Percentiles rank a stretch among this genome's conserved stretches.
phyloP scores from a whole-genome alignment of 2,797 vertebrate species.

The Pangasius djambal region DNA sequence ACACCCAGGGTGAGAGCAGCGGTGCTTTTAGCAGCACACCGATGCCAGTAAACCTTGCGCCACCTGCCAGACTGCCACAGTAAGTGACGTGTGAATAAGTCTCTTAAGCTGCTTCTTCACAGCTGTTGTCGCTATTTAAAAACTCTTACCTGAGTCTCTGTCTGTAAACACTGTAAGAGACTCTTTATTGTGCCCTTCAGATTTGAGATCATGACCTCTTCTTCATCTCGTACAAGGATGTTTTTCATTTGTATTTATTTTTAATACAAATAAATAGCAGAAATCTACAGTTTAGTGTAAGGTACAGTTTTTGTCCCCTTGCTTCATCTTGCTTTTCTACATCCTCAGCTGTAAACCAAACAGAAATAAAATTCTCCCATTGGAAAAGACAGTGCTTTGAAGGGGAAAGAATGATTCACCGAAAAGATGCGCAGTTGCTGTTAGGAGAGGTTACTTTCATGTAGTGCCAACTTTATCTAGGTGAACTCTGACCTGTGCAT shows the following conservation, averaged over 20 bases:
- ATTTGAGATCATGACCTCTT: too few species aligned
- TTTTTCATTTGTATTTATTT: neutral
- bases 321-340: neutral
- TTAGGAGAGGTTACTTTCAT: neutral
- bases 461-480: too few species aligned
- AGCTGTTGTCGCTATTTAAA: conserved; percentile 37
- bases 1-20: conserved; percentile 52
- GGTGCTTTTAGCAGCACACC: conserved; percentile 62
- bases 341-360: neutral
- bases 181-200: conserved; percentile 20
- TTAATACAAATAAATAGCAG: neutral
- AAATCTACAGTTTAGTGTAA: neutral
- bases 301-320: neutral
- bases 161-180: conserved; percentile 40
- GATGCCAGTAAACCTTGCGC: conserved; percentile 68
- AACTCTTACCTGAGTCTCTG: neutral
- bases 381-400: neutral
- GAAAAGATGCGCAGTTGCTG: neutral
- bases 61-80: conserved; percentile 67
- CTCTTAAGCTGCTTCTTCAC: conserved; percentile 54
- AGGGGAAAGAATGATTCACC: neutral
- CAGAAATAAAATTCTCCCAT: neutral
- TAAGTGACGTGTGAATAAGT: conserved; percentile 61
- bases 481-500: neutral
- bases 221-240: neutral